A percentile compares a stretch with the other conserved stretches of the same genome.
Conservation (phyloP, 1,140 invertebrate genomes). For the Drosophila rufa region DNA sequence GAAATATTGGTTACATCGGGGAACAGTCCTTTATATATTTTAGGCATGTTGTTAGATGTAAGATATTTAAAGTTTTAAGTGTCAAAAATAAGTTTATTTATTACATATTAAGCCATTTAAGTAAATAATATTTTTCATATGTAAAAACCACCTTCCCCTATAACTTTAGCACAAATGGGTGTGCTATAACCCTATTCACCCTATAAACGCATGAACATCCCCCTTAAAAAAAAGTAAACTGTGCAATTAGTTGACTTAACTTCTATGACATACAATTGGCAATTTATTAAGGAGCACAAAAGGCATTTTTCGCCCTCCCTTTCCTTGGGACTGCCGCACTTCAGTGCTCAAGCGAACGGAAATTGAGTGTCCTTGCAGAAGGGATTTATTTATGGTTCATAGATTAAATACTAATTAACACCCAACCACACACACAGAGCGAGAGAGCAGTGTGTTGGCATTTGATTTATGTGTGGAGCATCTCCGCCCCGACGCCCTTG, state of each 20-base stretch:
- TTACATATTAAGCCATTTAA: too few relatives aligned
- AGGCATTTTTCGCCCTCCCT: slow-evolving; percentile 31
- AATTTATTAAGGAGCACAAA: slow-evolving; percentile 70
- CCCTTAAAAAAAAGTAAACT: slow-evolving; percentile 49
- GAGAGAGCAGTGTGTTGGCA: slow-evolving; percentile 48
- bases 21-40: too few relatives aligned
- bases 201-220: background rate
- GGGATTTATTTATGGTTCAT: slow-evolving; percentile 83
- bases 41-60: too few relatives aligned
- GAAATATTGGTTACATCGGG: too few relatives aligned
- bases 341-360: slow-evolving; percentile 52
- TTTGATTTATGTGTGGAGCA: slow-evolving; percentile 74
- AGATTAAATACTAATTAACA: slow-evolving; percentile 84
- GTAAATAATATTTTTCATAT: background rate
- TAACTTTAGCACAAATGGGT: too few relatives aligned
- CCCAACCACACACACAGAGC: slow-evolving; percentile 49
- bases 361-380: slow-evolving; percentile 77
- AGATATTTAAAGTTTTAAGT: too few relatives aligned
- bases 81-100: too few relatives aligned
- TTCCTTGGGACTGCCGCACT: slow-evolving; percentile 15
- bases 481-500: slow-evolving; percentile 40
- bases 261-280: slow-evolving; percentile 75
- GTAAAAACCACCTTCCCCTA: too few relatives aligned
- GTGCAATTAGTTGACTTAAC: slow-evolving; percentile 79
- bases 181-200: background rate